These are phyloP conservation scores for Cathartes aura DNA, from an alignment of 2,113 vertebrate species.

Conservation along the genomic window DNA sequence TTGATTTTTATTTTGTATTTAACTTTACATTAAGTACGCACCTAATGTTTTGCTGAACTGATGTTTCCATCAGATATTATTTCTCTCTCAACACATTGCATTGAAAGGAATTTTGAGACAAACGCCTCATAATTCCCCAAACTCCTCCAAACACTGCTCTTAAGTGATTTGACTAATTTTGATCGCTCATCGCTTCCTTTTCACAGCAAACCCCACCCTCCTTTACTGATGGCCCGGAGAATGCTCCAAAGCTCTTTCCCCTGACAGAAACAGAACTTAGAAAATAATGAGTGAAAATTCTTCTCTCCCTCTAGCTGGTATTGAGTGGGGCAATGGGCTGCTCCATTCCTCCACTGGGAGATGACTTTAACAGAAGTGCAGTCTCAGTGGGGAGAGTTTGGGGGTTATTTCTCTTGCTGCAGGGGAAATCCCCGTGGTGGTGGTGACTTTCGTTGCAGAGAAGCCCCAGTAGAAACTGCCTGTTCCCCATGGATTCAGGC, in stretches of 20 bases:
- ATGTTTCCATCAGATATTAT: background rate
- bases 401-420: background rate
- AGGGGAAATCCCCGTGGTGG: background rate
- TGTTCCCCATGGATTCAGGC: background rate
- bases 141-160: background rate
- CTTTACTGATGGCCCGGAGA: background rate
- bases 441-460: background rate
- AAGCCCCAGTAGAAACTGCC: background rate
- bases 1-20: constrained; percentile 26
- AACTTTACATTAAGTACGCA: background rate
- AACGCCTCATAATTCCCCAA: background rate
- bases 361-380: background rate
- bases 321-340: background rate
- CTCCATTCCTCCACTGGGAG: background rate
- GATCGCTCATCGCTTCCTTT: background rate
- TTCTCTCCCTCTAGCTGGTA: background rate
- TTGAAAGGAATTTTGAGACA: background rate
- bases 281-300: background rate
- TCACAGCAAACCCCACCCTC: background rate
- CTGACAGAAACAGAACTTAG: background rate
- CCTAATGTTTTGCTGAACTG: background rate
- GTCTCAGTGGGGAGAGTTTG: background rate
- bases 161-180: background rate
- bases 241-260: background rate
- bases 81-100: background rate